Evolutionary conservation across 1,140 invertebrate genomes (phyloP), one percentile per base, ranked within the genome.

Genomic region (Pseudomyrmex concolor): DNA sequence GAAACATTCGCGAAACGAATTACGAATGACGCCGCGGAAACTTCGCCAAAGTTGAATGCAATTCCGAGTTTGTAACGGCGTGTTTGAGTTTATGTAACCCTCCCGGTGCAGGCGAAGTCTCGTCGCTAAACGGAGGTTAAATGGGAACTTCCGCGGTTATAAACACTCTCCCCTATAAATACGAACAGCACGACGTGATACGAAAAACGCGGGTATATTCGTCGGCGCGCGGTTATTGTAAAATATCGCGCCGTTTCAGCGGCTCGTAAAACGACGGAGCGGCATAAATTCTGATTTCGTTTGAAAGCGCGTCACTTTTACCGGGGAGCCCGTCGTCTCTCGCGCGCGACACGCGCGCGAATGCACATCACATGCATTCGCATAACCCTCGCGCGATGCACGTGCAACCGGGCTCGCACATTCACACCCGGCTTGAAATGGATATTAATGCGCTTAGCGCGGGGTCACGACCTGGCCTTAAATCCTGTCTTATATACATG

Each of bases 361-460:
- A 80, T 54, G 72, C 55, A 84, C 25, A 43, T 60, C 34, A 45
- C 43, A 22, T 17, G 10, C 22, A 43, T 25, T 60, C 54, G 76
- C 68, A 70, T 55, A 72, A 34, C 50, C 59, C 77, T 78, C 59
- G 50, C 51, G 55, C 63, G n/a, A 34, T 34, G 34, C 63, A 25
- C 55, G n/a, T 57, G 71, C 72, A 74, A 13, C 55, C 48, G 57
- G 34, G 10, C 48, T 45, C 54, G 45, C 66, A 63, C 74, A 63
- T 74, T 66, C 64, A 48, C 59, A 84, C 86, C 81, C 86, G 85
- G 71, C 92, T 90, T 34, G 88, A 91, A 92, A 91, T 90, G 87
- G 91, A 92, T 92, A 92, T 92, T 92, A 92, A 92, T 91, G 88
- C 88, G 85, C 86, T 86, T 84, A 51, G 76, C 57, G 19, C 54